Conservation (phyloP, 1,140 invertebrate genomes). For the Leptestheria dahalacensis region DNA sequence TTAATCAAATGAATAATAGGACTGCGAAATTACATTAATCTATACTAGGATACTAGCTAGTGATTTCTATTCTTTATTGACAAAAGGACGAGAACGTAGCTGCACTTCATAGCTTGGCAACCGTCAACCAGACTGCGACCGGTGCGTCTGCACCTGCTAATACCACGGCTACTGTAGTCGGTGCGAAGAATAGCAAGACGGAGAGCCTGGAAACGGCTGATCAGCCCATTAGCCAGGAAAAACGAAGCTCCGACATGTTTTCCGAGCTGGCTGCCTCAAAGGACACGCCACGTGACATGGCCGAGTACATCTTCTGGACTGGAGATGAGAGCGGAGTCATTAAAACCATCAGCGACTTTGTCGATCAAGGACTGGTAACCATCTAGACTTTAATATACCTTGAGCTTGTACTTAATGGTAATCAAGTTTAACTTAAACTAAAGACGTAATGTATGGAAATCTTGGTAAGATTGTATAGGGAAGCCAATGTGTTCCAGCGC, state of each 20-base stretch:
- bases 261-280: neutral
- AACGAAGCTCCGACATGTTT: neutral
- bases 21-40: too few species aligned
- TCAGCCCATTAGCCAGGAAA: neutral
- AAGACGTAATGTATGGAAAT: too few species aligned
- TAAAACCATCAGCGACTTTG: slow-evolving; percentile 49
- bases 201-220: neutral
- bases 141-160: neutral
- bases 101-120: neutral
- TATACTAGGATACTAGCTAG: too few species aligned
- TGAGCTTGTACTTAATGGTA: too few species aligned
- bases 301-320: slow-evolving; percentile 60
- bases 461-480: too few species aligned
- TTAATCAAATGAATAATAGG: too few species aligned
- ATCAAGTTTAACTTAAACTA: too few species aligned
- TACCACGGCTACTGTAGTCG: neutral
- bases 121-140: neutral
- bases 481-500: too few species aligned
- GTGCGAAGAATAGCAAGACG: neutral
- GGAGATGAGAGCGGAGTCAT: slow-evolving; percentile 58
- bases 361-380: slow-evolving; percentile 51
- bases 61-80: too few species aligned
- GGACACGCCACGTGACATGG: slow-evolving; percentile 26
- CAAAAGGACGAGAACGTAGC: neutral
- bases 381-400: too few species aligned